Evolutionary conservation across 2,797 vertebrate species (phyloP), one percentile per base, ranked within the genome.

Genomic region (Decapterus maruadsi): DNA sequence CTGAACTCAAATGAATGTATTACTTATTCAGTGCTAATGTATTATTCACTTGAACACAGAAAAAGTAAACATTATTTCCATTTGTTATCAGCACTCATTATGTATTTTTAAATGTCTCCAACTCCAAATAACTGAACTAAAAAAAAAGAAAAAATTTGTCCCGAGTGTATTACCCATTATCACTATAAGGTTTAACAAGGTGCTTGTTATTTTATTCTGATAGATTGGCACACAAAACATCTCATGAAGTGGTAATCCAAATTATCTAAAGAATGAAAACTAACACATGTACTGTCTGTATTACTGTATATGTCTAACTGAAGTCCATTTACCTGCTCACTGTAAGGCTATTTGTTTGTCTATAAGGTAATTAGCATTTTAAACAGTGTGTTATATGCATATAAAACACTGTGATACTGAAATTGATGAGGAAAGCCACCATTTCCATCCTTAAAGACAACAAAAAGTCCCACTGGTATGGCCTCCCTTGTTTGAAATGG

Each of bases 401-500:
- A 16, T 20, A 48, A 14, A 48, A 36, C 14, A 45, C 16, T 17
- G 57, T 17, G 57, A 38, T 40, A 58, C 31, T 46, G 48, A 66
- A 61, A 77, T 22, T 51, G 36, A 54, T 59, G 34, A 40, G 67
- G 57, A 59, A 58, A 22, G 34, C 43, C 51, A 45, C 10, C 31
- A 31, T 36, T 31, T n/a, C 2, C n/a, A 38, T 48, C 19, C 4
- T 65, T 17, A 20, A 71, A 60, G 7, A 42, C 29, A 65, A 53
- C 17, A 29, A 54, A 59, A 75, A 22, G 59, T 61, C 69, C 60
- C 31, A 50, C 58, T 43, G 36, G 46, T 59, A 31, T 51, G 66
- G 53, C 43, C 50, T 67, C 42, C 11, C 14, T n/a, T 10, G 40
- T 31, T 43, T 51, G 43, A 67, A 76, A 75, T 34, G 20, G 48